These are phyloP conservation scores for Sitophilus oryzae DNA, from an alignment of 1,140 invertebrate genomes.

Conservation along the genomic window DNA sequence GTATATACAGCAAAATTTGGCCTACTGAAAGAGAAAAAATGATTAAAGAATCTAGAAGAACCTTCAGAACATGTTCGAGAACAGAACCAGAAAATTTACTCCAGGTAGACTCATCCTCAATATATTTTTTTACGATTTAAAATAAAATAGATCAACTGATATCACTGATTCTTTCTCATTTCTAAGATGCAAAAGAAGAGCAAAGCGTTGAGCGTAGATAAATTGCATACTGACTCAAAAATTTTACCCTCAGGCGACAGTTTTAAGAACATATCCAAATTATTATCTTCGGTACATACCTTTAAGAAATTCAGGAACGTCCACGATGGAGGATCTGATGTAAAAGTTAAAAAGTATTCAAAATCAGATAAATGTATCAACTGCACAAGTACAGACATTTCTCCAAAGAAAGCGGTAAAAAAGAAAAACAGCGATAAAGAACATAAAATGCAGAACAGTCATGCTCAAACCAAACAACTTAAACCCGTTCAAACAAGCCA, in stretches of 20 bases:
- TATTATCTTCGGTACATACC: slow-evolving; percentile 18
- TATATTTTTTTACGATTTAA: neutral
- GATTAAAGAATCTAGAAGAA: slow-evolving; percentile 28
- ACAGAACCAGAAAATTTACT: slow-evolving; percentile 13
- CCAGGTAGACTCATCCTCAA: slow-evolving; percentile 1
- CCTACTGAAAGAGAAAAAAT: slow-evolving; percentile 35
- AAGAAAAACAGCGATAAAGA: too few species aligned
- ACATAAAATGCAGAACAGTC: too few species aligned
- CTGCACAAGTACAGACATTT: slow-evolving; percentile 1
- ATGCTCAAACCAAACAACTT: neutral
- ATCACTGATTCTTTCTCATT: neutral
- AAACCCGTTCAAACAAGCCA: slow-evolving; percentile 9
- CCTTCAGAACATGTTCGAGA: slow-evolving; percentile 17
- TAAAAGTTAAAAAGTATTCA: slow-evolving; percentile 2
- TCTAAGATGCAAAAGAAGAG: slow-evolving; percentile 6
- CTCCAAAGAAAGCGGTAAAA: slow-evolving; percentile 4
- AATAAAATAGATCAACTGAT: slow-evolving; percentile 6
- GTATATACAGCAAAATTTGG: slow-evolving; percentile 44
- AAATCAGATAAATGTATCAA: slow-evolving; percentile 7
- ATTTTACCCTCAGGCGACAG: slow-evolving; percentile 2
- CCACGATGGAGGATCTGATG: neutral
- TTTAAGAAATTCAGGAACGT: neutral
- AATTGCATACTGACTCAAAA: slow-evolving; percentile 5
- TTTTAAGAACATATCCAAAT: slow-evolving; percentile 20
- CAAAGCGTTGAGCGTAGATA: slow-evolving; percentile 8